Percentiles rank a stretch among this genome's conserved stretches.
Conservation (phyloP, 2,888 invertebrate species). For the Tipula vernalis region DNA sequence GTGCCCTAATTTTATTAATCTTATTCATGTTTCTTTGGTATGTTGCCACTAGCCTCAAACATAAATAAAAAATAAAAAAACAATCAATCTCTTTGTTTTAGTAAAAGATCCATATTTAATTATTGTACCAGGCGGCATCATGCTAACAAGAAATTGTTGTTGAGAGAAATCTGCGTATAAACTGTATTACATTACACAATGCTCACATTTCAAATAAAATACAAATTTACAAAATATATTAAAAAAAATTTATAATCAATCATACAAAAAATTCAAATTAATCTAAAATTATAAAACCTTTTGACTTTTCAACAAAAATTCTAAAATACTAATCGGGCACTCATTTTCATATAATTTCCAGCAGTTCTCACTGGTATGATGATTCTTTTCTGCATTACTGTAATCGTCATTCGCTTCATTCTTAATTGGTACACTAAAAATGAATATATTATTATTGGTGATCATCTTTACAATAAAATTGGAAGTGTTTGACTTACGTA, state of each 20-base stretch:
- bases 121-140: too few species aligned
- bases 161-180: too few species aligned
- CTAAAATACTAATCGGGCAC: conserved; percentile 9
- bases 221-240: background rate
- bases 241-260: background rate
- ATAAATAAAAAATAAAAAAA: too few species aligned
- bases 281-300: background rate
- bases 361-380: background rate
- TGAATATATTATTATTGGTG: background rate
- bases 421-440: conserved; percentile 6
- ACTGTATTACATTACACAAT: too few species aligned
- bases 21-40: too few species aligned
- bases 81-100: too few species aligned
- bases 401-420: background rate
- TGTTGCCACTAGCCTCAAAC: too few species aligned
- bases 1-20: too few species aligned
- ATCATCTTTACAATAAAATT: background rate
- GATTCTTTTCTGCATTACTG: background rate
- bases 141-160: too few species aligned
- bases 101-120: too few species aligned
- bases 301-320: background rate
- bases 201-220: too few species aligned
- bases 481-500: conserved; percentile 38
- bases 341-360: background rate
- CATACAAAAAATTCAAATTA: background rate